These are phyloP conservation scores for Hirtodrosophila alboralis DNA, from an alignment of 2,888 invertebrate species.

Conservation along the genomic window DNA sequence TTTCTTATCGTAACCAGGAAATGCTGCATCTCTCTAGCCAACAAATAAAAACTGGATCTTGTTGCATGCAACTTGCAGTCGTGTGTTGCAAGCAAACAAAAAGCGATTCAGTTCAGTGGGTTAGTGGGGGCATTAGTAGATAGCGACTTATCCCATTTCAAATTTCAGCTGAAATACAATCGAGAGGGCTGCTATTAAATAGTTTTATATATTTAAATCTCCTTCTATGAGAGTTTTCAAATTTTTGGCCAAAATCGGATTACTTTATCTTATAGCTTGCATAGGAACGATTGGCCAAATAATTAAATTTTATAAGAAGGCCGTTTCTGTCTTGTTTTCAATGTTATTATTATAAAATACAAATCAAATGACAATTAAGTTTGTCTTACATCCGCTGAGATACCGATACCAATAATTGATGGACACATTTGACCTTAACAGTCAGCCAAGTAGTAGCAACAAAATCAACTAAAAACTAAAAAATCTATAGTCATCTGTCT, in stretches of 20 bases:
- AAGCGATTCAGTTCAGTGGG: slow-evolving; percentile 62
- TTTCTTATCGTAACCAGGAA: slow-evolving; percentile 80
- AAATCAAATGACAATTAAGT: slow-evolving; percentile 14
- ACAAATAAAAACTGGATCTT: slow-evolving; percentile 27
- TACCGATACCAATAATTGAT: slow-evolving; percentile 55
- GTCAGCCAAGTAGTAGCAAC: slow-evolving; percentile 9
- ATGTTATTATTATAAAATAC: slow-evolving; percentile 53
- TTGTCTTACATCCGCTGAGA: slow-evolving; percentile 58
- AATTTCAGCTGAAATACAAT: too few relatives aligned
- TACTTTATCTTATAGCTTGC: too few relatives aligned
- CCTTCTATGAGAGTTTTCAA: too few relatives aligned
- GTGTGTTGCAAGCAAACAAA: slow-evolving; percentile 32
- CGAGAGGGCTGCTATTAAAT: too few relatives aligned
- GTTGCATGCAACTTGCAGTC: slow-evolving; percentile 31
- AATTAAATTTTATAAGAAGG: too few relatives aligned
- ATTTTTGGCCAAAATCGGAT: too few relatives aligned
- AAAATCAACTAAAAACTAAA: slow-evolving; percentile 13
- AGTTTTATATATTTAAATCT: too few relatives aligned
- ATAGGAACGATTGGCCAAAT: too few relatives aligned
- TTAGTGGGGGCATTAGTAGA: slow-evolving; percentile 42
- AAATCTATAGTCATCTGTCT: slow-evolving; percentile 1
- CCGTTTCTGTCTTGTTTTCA: too few relatives aligned
- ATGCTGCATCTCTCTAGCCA: slow-evolving; percentile 46
- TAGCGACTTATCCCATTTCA: not conserved
- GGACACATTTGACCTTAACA: slow-evolving; percentile 66